Evolutionary conservation across 2,797 vertebrate species (phyloP), one percentile per base, ranked within the genome.

Genomic region (Lutra lutra): DNA sequence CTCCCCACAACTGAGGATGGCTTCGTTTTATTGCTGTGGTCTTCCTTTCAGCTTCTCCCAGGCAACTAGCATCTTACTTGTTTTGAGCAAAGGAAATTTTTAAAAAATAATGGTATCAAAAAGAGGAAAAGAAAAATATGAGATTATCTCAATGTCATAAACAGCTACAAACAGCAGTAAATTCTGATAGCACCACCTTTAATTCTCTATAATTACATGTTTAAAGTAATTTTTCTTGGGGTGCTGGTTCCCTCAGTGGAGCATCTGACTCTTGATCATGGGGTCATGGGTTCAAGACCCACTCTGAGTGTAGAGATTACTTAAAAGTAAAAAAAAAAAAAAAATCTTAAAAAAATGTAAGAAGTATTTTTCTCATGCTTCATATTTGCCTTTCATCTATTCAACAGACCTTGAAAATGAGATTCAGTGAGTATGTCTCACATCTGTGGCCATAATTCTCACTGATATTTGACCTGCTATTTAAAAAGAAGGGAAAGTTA

Each of bases 351-450:
- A 75, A 75, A 75, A 48, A 32, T 75, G 14, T 18, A 32, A 48
- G 32, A 32, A 48, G 9, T 62, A 73, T 82, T 70, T 84, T 82
- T 83, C 66, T 91, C 9, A 56, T 7, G 51, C 35, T 95, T 95
- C n/a, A 18, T 56, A 56, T 88, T 70, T 95, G 56, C 38, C 87
- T 86, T 68, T 46, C 7, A 17, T 79, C 40, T 38, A 15, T 20
- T 38, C 72, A 75, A 43, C 20, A 94, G 83, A 86, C 15, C 27
- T 38, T 94, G 64, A 64, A 82, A 94, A 89, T 93, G 18, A 56
- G 62, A 78, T n/a, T 92, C 58, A 43, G 23, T 70, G 48, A 79
- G 2, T 66, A 46, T 32, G 18, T 48, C 60, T 84, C 73, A 89
- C 9, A 62, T 64, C 21, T 83, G 18, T 75, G 48, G n/a, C 68